Base-by-base conservation (phyloP, 2,113 vertebrate species). In the Carassius carassius region DNA sequence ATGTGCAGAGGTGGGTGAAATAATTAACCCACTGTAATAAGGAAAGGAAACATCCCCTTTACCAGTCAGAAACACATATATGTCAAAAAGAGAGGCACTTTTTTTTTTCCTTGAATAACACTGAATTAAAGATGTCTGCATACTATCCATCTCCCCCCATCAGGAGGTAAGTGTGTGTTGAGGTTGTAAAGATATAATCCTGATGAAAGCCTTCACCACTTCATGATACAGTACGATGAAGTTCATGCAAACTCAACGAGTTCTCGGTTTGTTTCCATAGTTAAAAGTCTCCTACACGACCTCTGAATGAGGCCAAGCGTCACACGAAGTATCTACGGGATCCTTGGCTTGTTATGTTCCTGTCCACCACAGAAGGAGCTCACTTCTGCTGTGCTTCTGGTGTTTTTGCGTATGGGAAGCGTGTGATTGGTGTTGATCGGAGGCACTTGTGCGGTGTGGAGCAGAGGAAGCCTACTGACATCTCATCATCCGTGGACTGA, bases 51-150 rank as follows among this genome's bases (percentile, higher is more conserved):
- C 44, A 32, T 83, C 84, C 35, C 32, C 35, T 62, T 73, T 82
- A 73, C 74, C 83, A 72, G 69, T 83, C 51, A 80, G 63, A 41
- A 84, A 58, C 83, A 88, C 84, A 87, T 86, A 88, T 86, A 86
- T 84, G 84, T 88, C 56, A 84, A 78, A 82, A 80, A 88, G 85
- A 84, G 82, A 91, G 89, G 90, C 88, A 89, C 88, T 91, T 91
- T 56, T 82, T 49, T 49, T 13, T 16, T 63, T 69, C 32, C 60
- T 83, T 47, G 44, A 47, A 47, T 87, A 89, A 89, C 84, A 89
- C 90, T 90, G 85, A 82, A 82, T 78, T 75, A 76, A 84, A 84
- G 17, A 41, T 37, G 41, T 87, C 85, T 88, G 88, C 86, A 90
- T 85, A 89, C 85, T 2, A 9, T 21, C 37, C 13, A 44, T 76